These are phyloP conservation scores for Gallinago nigripennis DNA, from an alignment of 2,797 vertebrate species.

Conservation along the genomic window DNA sequence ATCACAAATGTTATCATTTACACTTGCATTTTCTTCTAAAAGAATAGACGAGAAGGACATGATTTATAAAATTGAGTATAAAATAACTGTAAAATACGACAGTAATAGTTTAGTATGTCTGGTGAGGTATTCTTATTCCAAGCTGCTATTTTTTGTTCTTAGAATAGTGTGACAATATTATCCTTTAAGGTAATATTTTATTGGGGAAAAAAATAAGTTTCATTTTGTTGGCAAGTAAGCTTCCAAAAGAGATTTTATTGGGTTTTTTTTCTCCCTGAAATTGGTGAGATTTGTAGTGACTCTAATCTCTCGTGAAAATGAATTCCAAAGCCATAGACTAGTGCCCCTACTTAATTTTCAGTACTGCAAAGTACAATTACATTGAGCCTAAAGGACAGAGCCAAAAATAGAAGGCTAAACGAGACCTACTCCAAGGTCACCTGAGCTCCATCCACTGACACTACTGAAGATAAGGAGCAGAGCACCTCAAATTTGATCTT, in stretches of 20 bases:
- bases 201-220: background rate
- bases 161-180: background rate
- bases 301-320: background rate
- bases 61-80: background rate
- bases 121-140: background rate
- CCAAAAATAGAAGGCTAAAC: constrained; percentile 36
- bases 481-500: constrained; percentile 28
- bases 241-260: background rate
- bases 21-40: background rate
- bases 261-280: background rate
- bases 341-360: background rate
- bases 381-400: background rate
- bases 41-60: background rate
- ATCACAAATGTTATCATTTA: background rate
- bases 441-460: background rate
- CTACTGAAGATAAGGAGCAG: constrained; percentile 16
- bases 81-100: background rate
- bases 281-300: background rate
- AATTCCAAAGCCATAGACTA: background rate
- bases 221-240: background rate
- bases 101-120: background rate
- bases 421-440: constrained; percentile 34
- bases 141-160: background rate
- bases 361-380: background rate
- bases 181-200: background rate